Evolutionary conservation across 2,797 vertebrate genomes (phyloP), one percentile per base, ranked within the genome.

Genomic region (Diceros bicornis): DNA sequence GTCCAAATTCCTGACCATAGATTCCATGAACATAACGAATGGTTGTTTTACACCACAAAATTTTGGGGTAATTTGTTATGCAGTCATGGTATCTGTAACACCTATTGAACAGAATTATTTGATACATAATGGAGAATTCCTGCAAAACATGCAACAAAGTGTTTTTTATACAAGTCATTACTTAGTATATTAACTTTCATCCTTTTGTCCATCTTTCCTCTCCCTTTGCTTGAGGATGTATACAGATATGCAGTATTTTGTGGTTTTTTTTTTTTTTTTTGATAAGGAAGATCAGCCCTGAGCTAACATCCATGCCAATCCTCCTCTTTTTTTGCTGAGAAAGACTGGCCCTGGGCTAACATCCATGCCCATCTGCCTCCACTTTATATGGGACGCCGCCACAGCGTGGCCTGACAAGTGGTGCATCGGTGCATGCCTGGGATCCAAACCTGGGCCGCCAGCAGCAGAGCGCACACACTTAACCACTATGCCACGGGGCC

Each of bases 121-220:
- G 11, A 20, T 86, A 41, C 9, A 47, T 44, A 92, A 62, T 82
- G 59, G 17, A 64, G 14, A 82, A 90, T 87, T 74, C 34, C 41
- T 92, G 29, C 8, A 92, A 89, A 92, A 78, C 0, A 72, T 21
- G 0, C 62, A 47, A 21, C 6, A 92, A 89, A 86, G 66, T n/a
- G 13, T 55, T 72, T 66, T 59, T 95, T 47, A 27, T 68, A 95
- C 13, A 85, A 79, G 89, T 50, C 3, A 27, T 21, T 62, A 25
- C 62, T 91, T 91, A 55, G 17, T 21, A 59, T 71, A 78, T 59
- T 91, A 78, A 78, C 44, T 66, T 92, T 92, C 61, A 61, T 92
- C 14, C 5, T 91, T 57, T 88, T n/a, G 59, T 84, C 27, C 12
- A 87, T 16, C 5, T 50, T 78, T 74, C 34, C 66, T 62, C 47